phyloP scores from a whole-genome alignment of 2,113 vertebrate species.

The Sardina pilchardus region DNA sequence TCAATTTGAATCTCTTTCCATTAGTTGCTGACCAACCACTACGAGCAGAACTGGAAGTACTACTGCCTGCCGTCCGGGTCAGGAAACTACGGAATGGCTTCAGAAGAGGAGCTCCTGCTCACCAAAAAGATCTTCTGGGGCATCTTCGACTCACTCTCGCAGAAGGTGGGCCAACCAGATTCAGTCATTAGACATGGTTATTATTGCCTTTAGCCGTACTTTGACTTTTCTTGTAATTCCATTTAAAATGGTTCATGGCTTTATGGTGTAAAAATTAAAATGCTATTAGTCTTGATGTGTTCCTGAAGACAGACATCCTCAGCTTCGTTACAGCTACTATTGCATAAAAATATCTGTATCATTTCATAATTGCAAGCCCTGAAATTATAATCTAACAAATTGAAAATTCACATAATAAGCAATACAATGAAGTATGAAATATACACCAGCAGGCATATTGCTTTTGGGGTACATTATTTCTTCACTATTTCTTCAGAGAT shows the following conservation, averaged over 20 bases:
- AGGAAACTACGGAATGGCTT: conserved; percentile 89
- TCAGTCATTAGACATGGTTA: neutral
- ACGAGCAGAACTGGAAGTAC: conserved; percentile 97
- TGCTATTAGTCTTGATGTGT: neutral
- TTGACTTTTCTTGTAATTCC: neutral
- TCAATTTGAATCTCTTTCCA: conserved; percentile 24
- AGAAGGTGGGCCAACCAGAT: conserved; percentile 79
- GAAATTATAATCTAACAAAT: neutral
- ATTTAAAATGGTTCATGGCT: neutral
- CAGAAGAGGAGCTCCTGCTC: conserved; percentile 92
- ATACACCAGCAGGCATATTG: neutral
- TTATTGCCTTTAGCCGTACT: neutral
- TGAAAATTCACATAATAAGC: neutral
- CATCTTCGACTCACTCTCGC: conserved; percentile 93
- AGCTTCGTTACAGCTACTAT: neutral
- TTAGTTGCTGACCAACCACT: conserved; percentile 95
- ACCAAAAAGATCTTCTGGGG: conserved; percentile 99
- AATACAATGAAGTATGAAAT: neutral
- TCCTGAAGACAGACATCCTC: too few species aligned
- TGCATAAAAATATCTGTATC: neutral
- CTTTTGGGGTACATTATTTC: neutral
- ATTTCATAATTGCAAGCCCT: neutral
- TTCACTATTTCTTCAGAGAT: neutral
- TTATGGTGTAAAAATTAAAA: neutral
- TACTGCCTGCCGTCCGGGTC: conserved; percentile 96